Evolutionary conservation across 1,140 invertebrate species (phyloP).

Genomic region (Araneus ventricosus): DNA sequence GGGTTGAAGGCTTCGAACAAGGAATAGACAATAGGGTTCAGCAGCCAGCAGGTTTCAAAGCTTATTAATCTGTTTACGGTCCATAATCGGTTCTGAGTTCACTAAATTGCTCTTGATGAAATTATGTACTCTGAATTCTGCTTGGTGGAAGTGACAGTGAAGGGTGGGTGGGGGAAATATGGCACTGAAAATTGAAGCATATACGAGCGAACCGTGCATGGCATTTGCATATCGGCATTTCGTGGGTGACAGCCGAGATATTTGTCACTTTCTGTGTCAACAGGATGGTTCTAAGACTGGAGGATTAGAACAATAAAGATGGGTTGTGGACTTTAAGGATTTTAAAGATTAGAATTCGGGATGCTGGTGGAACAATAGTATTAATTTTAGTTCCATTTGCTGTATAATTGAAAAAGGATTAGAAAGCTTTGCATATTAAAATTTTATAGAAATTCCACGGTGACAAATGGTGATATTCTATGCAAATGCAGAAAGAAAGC

Average conservation of each 20-base stretch:
- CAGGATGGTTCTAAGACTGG: neutral
- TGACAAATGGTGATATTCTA: neutral
- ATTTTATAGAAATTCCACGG: neutral
- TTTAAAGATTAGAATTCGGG: conserved; percentile 32
- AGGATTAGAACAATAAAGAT: conserved; percentile 49
- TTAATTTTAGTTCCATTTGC: conserved; percentile 13
- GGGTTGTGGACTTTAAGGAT: conserved; percentile 32
- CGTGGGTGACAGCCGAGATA: neutral
- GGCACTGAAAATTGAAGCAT: neutral
- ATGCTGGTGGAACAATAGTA: neutral
- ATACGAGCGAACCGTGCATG: neutral
- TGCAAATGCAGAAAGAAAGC: neutral
- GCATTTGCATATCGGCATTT: conserved; percentile 50
- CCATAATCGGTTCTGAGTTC: conserved; percentile 63
- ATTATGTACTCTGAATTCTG: conserved; percentile 55
- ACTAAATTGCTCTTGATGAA: conserved; percentile 67
- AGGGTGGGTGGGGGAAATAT: neutral
- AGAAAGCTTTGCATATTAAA: neutral
- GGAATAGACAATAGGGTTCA: conserved; percentile 24
- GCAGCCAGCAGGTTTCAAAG: conserved; percentile 20
- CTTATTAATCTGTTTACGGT: conserved; percentile 71
- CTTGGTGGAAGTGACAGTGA: neutral
- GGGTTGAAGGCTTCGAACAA: neutral
- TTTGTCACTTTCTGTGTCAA: conserved; percentile 51
- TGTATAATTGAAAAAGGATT: conserved; percentile 1